Conservation (phyloP, 2,888 invertebrate species). For the Hyposoter dolosus region DNA sequence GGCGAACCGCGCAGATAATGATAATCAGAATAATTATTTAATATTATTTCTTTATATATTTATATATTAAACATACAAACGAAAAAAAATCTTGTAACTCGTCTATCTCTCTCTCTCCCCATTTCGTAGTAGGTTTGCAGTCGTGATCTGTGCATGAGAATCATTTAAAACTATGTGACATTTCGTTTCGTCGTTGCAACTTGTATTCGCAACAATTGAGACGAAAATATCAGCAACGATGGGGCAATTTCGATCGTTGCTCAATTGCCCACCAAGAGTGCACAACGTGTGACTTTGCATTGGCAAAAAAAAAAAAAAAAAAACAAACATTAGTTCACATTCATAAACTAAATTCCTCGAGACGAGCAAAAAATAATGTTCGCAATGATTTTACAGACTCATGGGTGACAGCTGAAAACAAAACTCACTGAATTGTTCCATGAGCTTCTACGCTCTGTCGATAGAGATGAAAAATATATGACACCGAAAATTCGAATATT, state of each 20-base stretch:
- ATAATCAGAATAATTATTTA: slow-evolving; percentile 24
- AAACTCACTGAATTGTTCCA: background rate
- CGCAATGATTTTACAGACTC: slow-evolving; percentile 48
- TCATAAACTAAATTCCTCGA: slow-evolving; percentile 43
- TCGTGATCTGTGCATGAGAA: slow-evolving; percentile 37
- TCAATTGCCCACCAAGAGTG: background rate
- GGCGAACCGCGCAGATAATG: slow-evolving; percentile 38
- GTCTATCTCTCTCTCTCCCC: slow-evolving; percentile 49
- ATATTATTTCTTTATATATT: slow-evolving; percentile 46
- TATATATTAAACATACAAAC: slow-evolving; percentile 56
- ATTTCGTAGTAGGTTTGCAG: slow-evolving; percentile 36
- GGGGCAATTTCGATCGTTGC: background rate
- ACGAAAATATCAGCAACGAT: background rate
- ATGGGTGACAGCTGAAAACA: background rate
- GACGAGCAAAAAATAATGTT: slow-evolving; percentile 19
- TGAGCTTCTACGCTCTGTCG: background rate
- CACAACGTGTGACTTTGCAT: background rate
- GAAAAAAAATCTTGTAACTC: slow-evolving; percentile 56
- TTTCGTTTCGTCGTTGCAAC: slow-evolving; percentile 20
- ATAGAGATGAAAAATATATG: background rate
- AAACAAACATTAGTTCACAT: background rate
- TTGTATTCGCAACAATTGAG: background rate
- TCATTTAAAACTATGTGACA: slow-evolving; percentile 19
- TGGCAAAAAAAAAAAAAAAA: background rate
- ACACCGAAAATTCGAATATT: background rate